Base-by-base conservation (phyloP, 2,888 invertebrate species). In the Chamaedrilus cognettii region DNA sequence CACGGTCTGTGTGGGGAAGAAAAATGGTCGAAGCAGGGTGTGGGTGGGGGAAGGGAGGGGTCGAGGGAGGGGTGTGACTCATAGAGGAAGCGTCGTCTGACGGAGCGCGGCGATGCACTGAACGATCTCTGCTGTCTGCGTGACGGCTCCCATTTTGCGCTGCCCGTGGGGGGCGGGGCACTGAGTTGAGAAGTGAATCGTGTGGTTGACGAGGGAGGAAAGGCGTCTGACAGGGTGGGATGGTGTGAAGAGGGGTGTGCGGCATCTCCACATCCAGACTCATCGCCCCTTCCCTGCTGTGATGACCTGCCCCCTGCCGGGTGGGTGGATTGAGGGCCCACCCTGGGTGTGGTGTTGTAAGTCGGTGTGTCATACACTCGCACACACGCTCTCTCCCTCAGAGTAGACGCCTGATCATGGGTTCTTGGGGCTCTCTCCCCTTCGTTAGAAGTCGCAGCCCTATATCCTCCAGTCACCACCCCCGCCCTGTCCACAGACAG, bases 1-100 rank as follows among this genome's bases (percentile, higher is more conserved):
- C n/a, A n/a, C 19, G 42, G 42, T 15, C 42, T 11, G 19, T 19
- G 11, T 11, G 60, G 60, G n/a, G n/a, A n/a, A n/a, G n/a, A n/a
- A n/a, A n/a, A n/a, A n/a, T n/a, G n/a, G n/a, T n/a, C n/a, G n/a
- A n/a, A n/a, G n/a, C n/a, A n/a, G n/a, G n/a, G n/a, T n/a, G n/a
- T n/a, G n/a, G n/a, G n/a, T n/a, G n/a, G n/a, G n/a, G n/a, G n/a
- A n/a, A n/a, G n/a, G 26, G 52, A 26, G 23, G 62, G 49, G 19
- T 62, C 51, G 52, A 50, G 30, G 2, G 62, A 52, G 23, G 26
- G 26, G 5, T 52, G 62, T 30, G 68, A 64, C 31, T 70, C 50
- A n/a, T 70, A 69, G 35, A 66, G 71, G 59, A 70, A 70, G 34
- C 51, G 50, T 35, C 55, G 56, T 28, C 70, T 64, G n/a, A 63